These are phyloP conservation scores for Salvelinus sp. DNA, from an alignment of 2,113 vertebrate species.

Conservation along the genomic window DNA sequence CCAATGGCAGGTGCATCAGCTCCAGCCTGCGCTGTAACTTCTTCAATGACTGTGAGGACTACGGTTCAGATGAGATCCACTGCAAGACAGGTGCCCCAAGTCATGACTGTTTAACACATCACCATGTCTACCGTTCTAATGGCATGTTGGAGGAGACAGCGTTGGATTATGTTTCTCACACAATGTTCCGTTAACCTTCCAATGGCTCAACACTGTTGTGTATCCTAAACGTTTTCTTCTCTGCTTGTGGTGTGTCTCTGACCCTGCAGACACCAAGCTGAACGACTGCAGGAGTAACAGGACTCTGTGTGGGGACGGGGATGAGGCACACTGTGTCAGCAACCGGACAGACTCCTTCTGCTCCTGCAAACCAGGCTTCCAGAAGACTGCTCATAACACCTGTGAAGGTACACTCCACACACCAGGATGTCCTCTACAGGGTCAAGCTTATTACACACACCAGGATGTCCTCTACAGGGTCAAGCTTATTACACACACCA, in stretches of 20 bases:
- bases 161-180: not conserved
- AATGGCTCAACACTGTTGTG: too few relatives aligned
- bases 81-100: constrained; percentile 68
- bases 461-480: too few relatives aligned
- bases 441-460: too few relatives aligned
- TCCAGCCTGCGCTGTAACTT: constrained; percentile 87
- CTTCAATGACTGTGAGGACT: constrained; percentile 94
- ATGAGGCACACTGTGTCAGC: constrained; percentile 85
- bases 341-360: constrained; percentile 83
- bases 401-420: constrained; percentile 81
- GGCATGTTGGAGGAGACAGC: too few relatives aligned
- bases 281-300: constrained; percentile 85
- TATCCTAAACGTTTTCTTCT: not conserved
- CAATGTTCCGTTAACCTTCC: too few relatives aligned
- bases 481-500: too few relatives aligned
- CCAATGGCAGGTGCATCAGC: constrained; percentile 84
- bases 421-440: too few relatives aligned
- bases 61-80: constrained; percentile 84
- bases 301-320: constrained; percentile 84
- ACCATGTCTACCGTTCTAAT: too few relatives aligned
- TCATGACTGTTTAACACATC: not conserved
- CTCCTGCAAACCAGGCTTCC: constrained; percentile 87
- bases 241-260: not conserved
- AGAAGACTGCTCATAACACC: constrained; percentile 79
- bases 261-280: constrained; percentile 77